Conservation (phyloP, 1,140 invertebrate species). For the Anagrus nilaparvatae region DNA sequence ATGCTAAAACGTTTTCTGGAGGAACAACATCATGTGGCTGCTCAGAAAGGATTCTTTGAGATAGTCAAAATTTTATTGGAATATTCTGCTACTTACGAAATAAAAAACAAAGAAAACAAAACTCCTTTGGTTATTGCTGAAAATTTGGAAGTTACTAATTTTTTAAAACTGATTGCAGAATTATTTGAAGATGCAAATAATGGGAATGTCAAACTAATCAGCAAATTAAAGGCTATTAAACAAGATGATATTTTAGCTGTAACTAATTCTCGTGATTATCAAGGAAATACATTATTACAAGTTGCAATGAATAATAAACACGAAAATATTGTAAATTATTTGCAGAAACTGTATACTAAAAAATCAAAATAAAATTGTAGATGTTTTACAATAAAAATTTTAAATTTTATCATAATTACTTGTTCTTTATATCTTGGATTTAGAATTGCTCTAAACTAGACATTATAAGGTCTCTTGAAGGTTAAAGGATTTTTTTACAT, state of each 20-base stretch:
- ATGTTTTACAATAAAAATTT: too few species aligned
- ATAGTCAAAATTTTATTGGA: slow-evolving; percentile 12
- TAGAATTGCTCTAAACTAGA: too few species aligned
- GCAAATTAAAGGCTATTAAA: slow-evolving; percentile 9
- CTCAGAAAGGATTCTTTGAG: slow-evolving; percentile 7
- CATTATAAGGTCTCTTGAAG: too few species aligned
- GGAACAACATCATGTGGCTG: slow-evolving; percentile 11
- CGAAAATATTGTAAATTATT: slow-evolving; percentile 7
- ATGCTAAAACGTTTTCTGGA: slow-evolving; percentile 4
- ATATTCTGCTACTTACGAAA: slow-evolving; percentile 27
- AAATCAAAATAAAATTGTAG: too few species aligned
- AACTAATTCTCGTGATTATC: slow-evolving; percentile 12
- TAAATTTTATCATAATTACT: too few species aligned
- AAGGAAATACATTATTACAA: not conserved
- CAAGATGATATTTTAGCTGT: slow-evolving; percentile 11
- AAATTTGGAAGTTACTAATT: slow-evolving; percentile 8
- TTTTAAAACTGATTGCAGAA: slow-evolving; percentile 14
- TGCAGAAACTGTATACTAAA: too few species aligned
- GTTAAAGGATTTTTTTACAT: too few species aligned
- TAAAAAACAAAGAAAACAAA: slow-evolving; percentile 24
- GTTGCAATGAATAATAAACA: slow-evolving; percentile 7
- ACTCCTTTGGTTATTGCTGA: slow-evolving; percentile 8
- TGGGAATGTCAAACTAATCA: slow-evolving; percentile 13
- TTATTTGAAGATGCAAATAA: slow-evolving; percentile 14
- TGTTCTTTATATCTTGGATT: too few species aligned